phyloP scores from a whole-genome alignment of 2,113 vertebrate species.

The Aptenodytes patagonicus region DNA sequence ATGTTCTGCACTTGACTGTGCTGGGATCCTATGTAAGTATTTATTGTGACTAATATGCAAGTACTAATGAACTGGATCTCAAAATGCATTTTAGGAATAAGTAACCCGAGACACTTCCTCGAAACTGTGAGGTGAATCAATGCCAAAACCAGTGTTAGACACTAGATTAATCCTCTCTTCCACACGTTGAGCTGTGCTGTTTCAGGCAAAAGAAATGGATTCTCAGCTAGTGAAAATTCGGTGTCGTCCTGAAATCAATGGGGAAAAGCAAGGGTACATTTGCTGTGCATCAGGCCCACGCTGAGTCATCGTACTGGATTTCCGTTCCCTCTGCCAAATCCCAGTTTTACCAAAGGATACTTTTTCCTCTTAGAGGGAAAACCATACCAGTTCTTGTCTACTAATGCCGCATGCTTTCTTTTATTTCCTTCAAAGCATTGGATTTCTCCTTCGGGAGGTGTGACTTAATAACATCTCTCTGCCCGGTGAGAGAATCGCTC shows the following conservation, averaged over 20 bases:
- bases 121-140: not conserved
- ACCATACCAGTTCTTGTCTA: not conserved
- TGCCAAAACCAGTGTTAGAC: not conserved
- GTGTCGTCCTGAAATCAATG: not conserved
- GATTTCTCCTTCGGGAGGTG: not conserved
- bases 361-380: not conserved
- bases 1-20: not conserved
- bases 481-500: not conserved
- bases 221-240: not conserved
- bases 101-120: not conserved
- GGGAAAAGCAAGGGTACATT: not conserved
- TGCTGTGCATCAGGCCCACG: not conserved
- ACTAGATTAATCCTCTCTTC: not conserved
- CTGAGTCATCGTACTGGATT: accelerated
- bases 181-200: not conserved
- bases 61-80: not conserved
- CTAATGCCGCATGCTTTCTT: not conserved
- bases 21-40: not conserved
- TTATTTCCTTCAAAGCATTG: not conserved
- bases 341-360: not conserved
- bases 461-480: not conserved
- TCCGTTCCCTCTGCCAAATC: not conserved
- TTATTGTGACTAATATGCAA: not conserved
- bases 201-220: not conserved
- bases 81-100: not conserved